Percentiles rank a stretch among this genome's conserved stretches.
Evolutionary conservation across 1,140 invertebrate genomes (phyloP).

Genomic region (Tetraneura akinire): DNA sequence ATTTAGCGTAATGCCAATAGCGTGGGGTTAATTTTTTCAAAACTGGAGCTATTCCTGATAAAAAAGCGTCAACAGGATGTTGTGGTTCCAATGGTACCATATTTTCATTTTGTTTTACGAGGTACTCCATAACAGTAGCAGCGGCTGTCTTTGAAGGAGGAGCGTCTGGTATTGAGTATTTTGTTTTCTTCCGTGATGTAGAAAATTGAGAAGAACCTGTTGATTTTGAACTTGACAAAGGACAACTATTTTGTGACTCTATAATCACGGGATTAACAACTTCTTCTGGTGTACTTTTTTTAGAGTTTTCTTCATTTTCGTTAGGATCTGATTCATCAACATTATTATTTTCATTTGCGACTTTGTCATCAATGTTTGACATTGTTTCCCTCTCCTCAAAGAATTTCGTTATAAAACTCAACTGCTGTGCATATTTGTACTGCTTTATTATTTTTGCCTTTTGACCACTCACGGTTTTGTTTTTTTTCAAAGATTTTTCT

Average conservation of each 20-base stretch:
- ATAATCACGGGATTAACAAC: too few relatives aligned
- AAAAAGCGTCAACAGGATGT: too few relatives aligned
- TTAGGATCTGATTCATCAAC: background rate
- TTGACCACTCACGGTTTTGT: background rate
- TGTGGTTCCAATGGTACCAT: too few relatives aligned
- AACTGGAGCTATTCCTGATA: too few relatives aligned
- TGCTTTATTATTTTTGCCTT: slow-evolving; percentile 12
- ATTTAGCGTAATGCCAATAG: slow-evolving; percentile 50
- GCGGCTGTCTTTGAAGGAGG: background rate
- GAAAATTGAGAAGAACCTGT: too few relatives aligned
- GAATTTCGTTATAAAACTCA: background rate
- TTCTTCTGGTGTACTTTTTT: too few relatives aligned
- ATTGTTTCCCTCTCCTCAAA: too few relatives aligned
- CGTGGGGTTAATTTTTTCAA: slow-evolving; percentile 53
- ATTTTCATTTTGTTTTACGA: slow-evolving; percentile 22
- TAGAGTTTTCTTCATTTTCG: slow-evolving; percentile 8
- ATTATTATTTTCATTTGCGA: background rate
- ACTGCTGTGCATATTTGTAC: slow-evolving; percentile 14
- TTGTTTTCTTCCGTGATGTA: background rate
- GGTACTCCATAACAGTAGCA: slow-evolving; percentile 27
- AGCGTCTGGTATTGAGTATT: background rate
- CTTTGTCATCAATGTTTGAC: background rate
- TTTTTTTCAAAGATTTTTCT: slow-evolving; percentile 2
- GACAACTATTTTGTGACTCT: too few relatives aligned
- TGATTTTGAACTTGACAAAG: too few relatives aligned